phyloP scores from a whole-genome alignment of 1,140 invertebrate species.

The Calephelis virginiensis region DNA sequence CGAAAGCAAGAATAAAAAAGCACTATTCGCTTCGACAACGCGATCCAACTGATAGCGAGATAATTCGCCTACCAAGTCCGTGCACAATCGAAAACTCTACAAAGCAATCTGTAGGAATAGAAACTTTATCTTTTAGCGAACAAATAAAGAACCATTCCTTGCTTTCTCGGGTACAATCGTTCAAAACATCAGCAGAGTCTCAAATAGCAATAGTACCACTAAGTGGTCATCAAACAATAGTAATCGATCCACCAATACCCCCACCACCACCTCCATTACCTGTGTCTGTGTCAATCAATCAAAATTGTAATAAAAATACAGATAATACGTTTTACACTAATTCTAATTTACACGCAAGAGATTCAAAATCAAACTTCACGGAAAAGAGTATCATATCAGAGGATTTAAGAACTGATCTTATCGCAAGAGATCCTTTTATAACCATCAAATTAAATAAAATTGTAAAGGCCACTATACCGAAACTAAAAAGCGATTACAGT shows the following conservation, averaged over 20 bases:
- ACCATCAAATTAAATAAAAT: conserved; percentile 73
- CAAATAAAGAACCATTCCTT: conserved; percentile 55
- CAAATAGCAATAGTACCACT: conserved; percentile 72
- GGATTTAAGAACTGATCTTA: conserved; percentile 7
- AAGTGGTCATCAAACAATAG: conserved; percentile 77
- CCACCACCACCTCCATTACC: conserved; percentile 31
- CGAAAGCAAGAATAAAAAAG: conserved; percentile 59
- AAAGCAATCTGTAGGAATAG: conserved; percentile 28
- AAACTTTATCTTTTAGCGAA: conserved; percentile 42
- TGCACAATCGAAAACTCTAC: conserved; percentile 47
- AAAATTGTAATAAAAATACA: conserved; percentile 3
- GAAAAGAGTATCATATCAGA: neutral
- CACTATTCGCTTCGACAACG: conserved; percentile 76
- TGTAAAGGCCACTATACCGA: conserved; percentile 65
- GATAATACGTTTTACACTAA: neutral
- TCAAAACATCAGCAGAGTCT: conserved; percentile 66
- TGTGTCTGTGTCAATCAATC: neutral
- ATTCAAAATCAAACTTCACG: neutral
- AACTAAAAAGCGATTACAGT: conserved; percentile 57
- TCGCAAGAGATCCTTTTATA: conserved; percentile 59
- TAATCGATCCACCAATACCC: conserved; percentile 67
- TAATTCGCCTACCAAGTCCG: conserved; percentile 59
- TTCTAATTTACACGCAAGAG: neutral
- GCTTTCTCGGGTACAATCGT: conserved; percentile 67
- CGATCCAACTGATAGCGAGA: conserved; percentile 61